phyloP scores from a whole-genome alignment of 2,797 vertebrate genomes.

The Siniperca undulata region DNA sequence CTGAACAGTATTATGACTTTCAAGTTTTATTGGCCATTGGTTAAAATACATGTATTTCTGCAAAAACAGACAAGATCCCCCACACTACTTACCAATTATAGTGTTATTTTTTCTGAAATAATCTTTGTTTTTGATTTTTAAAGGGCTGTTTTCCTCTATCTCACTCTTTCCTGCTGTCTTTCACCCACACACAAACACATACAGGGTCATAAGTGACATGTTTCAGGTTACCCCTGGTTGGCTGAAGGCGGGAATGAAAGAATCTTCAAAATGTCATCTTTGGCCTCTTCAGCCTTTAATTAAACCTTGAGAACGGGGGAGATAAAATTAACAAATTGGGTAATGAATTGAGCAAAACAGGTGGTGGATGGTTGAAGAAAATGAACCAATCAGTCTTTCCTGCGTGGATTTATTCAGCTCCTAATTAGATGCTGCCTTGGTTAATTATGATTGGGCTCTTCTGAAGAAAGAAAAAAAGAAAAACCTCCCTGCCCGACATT shows the following conservation, averaged over 20 bases:
- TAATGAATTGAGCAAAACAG: constrained; percentile 89
- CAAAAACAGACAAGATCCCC: constrained; percentile 29
- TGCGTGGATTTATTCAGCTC: constrained; percentile 86
- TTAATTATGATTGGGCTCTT: constrained; percentile 89
- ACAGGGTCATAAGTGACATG: constrained; percentile 41
- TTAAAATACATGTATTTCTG: constrained; percentile 39
- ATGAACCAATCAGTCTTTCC: constrained; percentile 89
- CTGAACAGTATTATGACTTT: constrained; percentile 21
- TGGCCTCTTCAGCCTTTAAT: constrained; percentile 86
- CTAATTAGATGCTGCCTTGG: constrained; percentile 88
- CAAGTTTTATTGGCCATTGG: background rate
- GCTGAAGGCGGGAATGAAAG: constrained; percentile 71
- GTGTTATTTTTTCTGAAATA: constrained; percentile 8
- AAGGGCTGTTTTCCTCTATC: constrained; percentile 3
- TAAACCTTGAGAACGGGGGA: constrained; percentile 83
- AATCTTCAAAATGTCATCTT: constrained; percentile 85
- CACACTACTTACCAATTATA: background rate
- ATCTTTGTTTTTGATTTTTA: constrained; percentile 15
- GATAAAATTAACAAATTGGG: constrained; percentile 89
- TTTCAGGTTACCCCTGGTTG: constrained; percentile 64
- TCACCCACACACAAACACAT: constrained; percentile 32
- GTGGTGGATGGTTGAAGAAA: constrained; percentile 87
- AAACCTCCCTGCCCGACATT: constrained; percentile 60
- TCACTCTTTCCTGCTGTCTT: constrained; percentile 14
- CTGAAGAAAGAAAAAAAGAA: constrained; percentile 48